Base-by-base conservation (phyloP, 2,113 vertebrate species). In the Peromyscus californicus region DNA sequence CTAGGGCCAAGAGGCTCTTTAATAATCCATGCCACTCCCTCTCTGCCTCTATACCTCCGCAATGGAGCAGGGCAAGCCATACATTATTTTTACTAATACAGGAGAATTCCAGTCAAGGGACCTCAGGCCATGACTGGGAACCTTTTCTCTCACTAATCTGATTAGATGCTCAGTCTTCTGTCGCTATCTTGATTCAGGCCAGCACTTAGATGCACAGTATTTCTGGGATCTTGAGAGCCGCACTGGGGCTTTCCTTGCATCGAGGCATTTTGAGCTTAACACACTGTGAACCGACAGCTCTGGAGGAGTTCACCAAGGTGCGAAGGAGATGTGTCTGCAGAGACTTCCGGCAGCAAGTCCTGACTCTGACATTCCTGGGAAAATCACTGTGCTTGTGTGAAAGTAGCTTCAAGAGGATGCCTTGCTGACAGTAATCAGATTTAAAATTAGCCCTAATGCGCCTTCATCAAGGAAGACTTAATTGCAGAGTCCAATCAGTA, bases 381-480 rank as follows among this genome's bases (percentile, higher is more conserved):
- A 97, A 97, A 91, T 63, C 0, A 0, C 78, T 88, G 45, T 2
- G 57, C 83, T 97, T 92, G 89, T 83, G 91, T 96, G 91, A 96
- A 96, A 98, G 88, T 97, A 96, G 33, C 94, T 98, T 96, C 93
- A 88, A 85, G 95, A 97, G 91, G 98, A 95, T 96, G 97, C 93
- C 33, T 4, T 51, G 89, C 91, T 97, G 96, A 96, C 7, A 36
- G 91, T 57, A 97, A 95, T 96, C 94, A 97, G 94, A 98, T 97
- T 98, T 98, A 98, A 98, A 98, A 98, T 98, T 96, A 98, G 97
- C 93, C 95, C 97, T 96, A 87, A 21, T 26, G 91, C 65, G 96
- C 93, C 96, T 98, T 97, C 96, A 97, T 97, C 98, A 97, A 97
- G 95, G 96, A 97, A 94, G 91, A 87, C 97, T 97, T 98, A 98